Percentiles rank a stretch among this genome's conserved stretches.
These are phyloP conservation scores for Pseudochaenichthys georgianus DNA, from an alignment of 2,797 vertebrate species.

Conservation along the genomic window DNA sequence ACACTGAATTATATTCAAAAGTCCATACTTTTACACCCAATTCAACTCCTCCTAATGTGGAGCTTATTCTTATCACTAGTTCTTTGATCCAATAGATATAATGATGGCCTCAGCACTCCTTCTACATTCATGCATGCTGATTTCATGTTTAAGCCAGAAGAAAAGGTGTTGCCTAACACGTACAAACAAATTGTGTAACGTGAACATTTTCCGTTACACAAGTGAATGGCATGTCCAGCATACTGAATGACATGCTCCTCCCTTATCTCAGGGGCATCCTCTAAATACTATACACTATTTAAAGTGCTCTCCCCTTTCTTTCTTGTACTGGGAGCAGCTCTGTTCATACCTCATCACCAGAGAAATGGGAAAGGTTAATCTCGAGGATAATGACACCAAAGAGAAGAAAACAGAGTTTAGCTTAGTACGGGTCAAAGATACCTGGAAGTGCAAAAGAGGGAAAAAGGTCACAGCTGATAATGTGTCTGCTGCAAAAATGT, in stretches of 20 bases:
- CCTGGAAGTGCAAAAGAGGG: constrained; percentile 80
- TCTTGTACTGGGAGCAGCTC: neutral
- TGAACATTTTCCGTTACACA: too few relatives aligned
- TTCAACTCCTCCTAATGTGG: too few relatives aligned
- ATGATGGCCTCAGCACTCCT: too few relatives aligned
- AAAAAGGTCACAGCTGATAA: constrained; percentile 56
- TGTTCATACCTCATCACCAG: neutral
- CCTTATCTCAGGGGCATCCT: constrained; percentile 22
- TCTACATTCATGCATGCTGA: too few relatives aligned
- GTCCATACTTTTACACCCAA: too few relatives aligned
- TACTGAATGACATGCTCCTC: constrained; percentile 48
- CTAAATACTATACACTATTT: constrained; percentile 17
- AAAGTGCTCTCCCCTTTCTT: neutral
- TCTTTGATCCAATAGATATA: too few relatives aligned
- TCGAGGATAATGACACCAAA: constrained; percentile 24
- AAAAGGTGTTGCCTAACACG: constrained; percentile 22
- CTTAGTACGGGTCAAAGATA: constrained; percentile 83
- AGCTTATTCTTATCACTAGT: too few relatives aligned
- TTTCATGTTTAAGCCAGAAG: neutral
- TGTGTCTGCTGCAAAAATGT: constrained; percentile 88
- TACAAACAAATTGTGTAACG: constrained; percentile 30
- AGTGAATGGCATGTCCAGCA: constrained; percentile 30
- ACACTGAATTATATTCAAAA: too few relatives aligned
- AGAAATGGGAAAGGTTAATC: constrained; percentile 54
- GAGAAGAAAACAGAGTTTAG: constrained; percentile 79